Evolutionary conservation across 2,797 vertebrate genomes (phyloP).

Genomic region (Sebastolobus alascanus): DNA sequence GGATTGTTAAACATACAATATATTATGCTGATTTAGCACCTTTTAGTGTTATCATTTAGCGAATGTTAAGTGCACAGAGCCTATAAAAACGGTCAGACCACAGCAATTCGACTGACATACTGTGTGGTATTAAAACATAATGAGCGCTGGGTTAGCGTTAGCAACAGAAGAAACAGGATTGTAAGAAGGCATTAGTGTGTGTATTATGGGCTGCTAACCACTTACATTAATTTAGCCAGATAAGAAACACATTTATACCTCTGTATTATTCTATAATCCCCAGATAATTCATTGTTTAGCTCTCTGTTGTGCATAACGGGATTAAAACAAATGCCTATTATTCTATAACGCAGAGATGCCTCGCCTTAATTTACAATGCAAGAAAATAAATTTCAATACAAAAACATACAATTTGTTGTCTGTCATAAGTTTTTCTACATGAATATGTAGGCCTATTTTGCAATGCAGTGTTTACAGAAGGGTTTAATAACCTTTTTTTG

Average conservation of each 20-base stretch:
- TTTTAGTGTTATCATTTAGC: slow-evolving; percentile 12
- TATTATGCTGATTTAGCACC: slow-evolving; percentile 36
- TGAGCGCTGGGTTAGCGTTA: slow-evolving; percentile 35
- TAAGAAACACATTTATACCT: slow-evolving; percentile 37
- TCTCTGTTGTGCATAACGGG: slow-evolving; percentile 4
- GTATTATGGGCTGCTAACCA: slow-evolving; percentile 27
- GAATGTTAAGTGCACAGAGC: slow-evolving; percentile 28
- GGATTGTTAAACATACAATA: slow-evolving; percentile 4
- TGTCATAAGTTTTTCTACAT: not conserved
- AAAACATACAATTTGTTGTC: not conserved
- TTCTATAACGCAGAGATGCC: slow-evolving; percentile 3
- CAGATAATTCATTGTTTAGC: slow-evolving; percentile 22
- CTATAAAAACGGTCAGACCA: slow-evolving; percentile 37
- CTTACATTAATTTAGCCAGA: slow-evolving; percentile 42
- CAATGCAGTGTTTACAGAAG: not conserved
- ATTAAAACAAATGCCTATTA: slow-evolving; percentile 1
- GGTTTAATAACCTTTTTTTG: not conserved
- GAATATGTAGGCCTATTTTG: not conserved
- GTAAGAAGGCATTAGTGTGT: slow-evolving; percentile 31
- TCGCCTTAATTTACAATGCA: slow-evolving; percentile 11
- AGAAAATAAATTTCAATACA: slow-evolving; percentile 1
- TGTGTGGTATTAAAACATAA: slow-evolving; percentile 60
- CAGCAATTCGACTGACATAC: slow-evolving; percentile 29
- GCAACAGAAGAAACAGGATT: slow-evolving; percentile 6
- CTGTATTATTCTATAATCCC: slow-evolving; percentile 35